A percentile compares a stretch with the other conserved stretches of the same genome.
Conservation (phyloP, 2,797 vertebrate species). For the Siniperca undulata region DNA sequence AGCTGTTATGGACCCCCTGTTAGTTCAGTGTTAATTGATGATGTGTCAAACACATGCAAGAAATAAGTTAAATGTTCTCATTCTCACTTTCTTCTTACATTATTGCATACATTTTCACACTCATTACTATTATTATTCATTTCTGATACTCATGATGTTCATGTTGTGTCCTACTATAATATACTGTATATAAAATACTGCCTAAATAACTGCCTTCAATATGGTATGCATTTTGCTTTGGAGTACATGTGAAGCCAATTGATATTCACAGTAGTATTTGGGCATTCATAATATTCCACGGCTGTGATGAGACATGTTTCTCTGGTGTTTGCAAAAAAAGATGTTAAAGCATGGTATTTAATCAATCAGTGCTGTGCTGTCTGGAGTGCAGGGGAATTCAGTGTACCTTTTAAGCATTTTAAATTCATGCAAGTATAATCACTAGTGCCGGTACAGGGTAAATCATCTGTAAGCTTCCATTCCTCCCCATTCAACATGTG, state of each 20-base stretch:
- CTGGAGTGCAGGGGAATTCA: slow-evolving; percentile 20
- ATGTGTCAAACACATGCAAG: slow-evolving; percentile 48
- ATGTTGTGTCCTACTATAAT: background rate
- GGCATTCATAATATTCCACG: slow-evolving; percentile 43
- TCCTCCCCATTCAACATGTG: slow-evolving; percentile 54
- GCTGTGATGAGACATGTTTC: slow-evolving; percentile 40
- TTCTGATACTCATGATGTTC: background rate
- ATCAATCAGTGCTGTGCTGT: slow-evolving; percentile 62
- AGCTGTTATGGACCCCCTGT: slow-evolving; percentile 70
- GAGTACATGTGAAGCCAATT: slow-evolving; percentile 12
- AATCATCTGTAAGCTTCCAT: slow-evolving; percentile 36
- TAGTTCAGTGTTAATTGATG: slow-evolving; percentile 68
- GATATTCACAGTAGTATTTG: slow-evolving; percentile 46
- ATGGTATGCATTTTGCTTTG: background rate
- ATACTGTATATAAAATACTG: too few species aligned
- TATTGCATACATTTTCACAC: background rate
- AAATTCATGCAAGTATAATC: slow-evolving; percentile 50
- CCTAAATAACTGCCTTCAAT: background rate
- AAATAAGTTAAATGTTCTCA: slow-evolving; percentile 17
- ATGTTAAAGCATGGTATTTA: slow-evolving; percentile 48
- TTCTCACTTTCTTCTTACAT: background rate
- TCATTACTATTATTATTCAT: background rate
- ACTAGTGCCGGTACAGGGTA: slow-evolving; percentile 19
- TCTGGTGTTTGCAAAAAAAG: slow-evolving; percentile 66
- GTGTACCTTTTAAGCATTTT: slow-evolving; percentile 53